Percentiles rank a stretch among this genome's conserved stretches.
phyloP scores from a whole-genome alignment of 2,888 invertebrate species.

The Stenotaenia linearis region DNA sequence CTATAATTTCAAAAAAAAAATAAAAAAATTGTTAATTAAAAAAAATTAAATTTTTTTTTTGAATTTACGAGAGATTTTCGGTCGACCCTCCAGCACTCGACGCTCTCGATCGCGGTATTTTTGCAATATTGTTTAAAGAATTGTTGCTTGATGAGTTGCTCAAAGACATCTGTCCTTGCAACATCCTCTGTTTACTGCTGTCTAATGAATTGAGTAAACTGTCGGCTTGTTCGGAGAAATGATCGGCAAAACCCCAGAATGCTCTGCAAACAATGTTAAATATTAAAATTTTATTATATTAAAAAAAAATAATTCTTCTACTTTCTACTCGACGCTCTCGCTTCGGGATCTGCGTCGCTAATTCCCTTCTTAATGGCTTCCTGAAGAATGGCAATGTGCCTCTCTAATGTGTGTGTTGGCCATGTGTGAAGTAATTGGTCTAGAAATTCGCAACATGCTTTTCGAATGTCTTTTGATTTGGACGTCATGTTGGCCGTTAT shows the following conservation, averaged over 20 bases:
- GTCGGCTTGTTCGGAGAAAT: conserved; percentile 87
- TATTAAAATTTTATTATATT: too few relatives aligned
- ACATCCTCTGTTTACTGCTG: conserved; percentile 61
- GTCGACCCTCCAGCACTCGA: conserved; percentile 41
- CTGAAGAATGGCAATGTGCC: conserved; percentile 66
- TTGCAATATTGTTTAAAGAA: conserved; percentile 44
- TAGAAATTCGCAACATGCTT: conserved; percentile 71
- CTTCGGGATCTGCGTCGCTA: conserved; percentile 87
- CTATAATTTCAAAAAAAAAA: not conserved
- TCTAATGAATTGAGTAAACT: conserved; percentile 75
- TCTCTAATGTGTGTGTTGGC: conserved; percentile 76
- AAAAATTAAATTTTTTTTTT: too few relatives aligned
- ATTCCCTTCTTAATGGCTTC: conserved; percentile 76
- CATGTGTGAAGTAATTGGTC: conserved; percentile 77
- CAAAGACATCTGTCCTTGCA: conserved; percentile 54
- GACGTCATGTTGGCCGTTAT: conserved; percentile 64
- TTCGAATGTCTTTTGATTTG: conserved; percentile 87
- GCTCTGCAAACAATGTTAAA: conserved; percentile 56
- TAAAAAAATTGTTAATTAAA: not conserved
- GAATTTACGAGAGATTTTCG: conserved; percentile 42
- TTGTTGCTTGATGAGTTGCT: conserved; percentile 45
- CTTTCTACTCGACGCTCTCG: conserved; percentile 74
- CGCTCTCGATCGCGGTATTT: conserved; percentile 36
- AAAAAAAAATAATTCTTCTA: conserved; percentile 50
- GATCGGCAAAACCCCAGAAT: conserved; percentile 81